phyloP scores from a whole-genome alignment of 2,797 vertebrate genomes.

The Uromys caudimaculatus region DNA sequence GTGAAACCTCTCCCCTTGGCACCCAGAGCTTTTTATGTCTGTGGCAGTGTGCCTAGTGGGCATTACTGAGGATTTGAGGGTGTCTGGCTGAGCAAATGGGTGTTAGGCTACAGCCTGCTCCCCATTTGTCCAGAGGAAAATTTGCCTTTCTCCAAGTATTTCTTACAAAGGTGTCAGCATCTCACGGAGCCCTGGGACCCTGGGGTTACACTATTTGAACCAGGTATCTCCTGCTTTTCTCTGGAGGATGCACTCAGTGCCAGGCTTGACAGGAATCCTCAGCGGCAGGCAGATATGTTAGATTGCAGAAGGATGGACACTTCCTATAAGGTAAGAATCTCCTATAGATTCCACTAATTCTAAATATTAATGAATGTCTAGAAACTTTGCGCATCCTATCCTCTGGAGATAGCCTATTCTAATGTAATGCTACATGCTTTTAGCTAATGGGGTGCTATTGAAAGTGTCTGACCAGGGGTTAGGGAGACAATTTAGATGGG shows the following conservation, averaged over 20 bases:
- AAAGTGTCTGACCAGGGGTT: background rate
- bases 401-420: background rate
- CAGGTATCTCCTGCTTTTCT: background rate
- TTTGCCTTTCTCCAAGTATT: background rate
- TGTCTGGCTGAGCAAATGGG: background rate
- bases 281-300: background rate
- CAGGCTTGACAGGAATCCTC: background rate
- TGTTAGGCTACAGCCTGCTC: background rate
- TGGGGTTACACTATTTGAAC: too few relatives aligned
- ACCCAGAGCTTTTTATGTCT: background rate
- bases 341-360: background rate
- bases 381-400: background rate
- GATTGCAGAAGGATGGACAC: background rate
- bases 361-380: background rate
- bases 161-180: background rate
- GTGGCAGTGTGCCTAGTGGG: background rate
- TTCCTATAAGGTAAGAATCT: background rate
- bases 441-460: background rate
- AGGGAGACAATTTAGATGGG: background rate
- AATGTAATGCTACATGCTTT: background rate
- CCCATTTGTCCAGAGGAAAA: background rate
- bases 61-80: background rate
- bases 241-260: too few relatives aligned
- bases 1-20: background rate
- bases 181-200: background rate